Evolutionary conservation across 2,797 vertebrate species (phyloP).

Genomic region (Rhabdophis nuchalis): DNA sequence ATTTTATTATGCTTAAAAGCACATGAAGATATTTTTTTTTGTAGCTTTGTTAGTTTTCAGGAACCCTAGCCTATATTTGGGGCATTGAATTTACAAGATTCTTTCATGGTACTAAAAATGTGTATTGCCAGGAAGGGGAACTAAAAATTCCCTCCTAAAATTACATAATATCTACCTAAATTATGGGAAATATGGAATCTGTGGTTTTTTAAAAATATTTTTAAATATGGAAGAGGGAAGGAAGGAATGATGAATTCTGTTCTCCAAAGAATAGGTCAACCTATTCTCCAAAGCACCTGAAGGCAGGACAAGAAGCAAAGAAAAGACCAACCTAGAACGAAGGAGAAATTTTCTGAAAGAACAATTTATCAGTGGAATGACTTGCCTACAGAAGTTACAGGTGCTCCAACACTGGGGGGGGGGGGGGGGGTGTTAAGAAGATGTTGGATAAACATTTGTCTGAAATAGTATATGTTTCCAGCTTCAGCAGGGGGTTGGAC

Average conservation of each 20-base stretch:
- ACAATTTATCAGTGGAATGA: no score
- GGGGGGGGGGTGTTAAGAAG: not conserved
- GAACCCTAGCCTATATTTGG: constrained; percentile 8
- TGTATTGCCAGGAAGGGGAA: not conserved
- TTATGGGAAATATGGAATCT: not conserved
- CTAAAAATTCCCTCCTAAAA: not conserved
- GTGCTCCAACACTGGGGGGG: no score
- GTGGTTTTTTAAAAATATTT: not conserved
- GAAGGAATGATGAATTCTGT: not conserved
- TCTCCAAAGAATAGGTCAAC: not conserved
- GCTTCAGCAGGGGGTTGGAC: not conserved
- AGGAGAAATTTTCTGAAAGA: no score
- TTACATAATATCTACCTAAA: not conserved
- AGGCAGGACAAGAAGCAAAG: no score
- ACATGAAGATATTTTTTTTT: not conserved
- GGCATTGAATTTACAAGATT: constrained; percentile 32
- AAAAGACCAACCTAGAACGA: no score
- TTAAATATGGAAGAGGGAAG: not conserved
- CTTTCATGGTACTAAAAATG: not conserved
- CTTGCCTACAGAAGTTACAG: no score
- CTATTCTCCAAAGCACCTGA: not conserved
- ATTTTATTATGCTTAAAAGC: constrained; percentile 4
- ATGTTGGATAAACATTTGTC: not conserved
- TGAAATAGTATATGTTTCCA: not conserved
- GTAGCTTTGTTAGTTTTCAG: constrained; percentile 8